These are phyloP conservation scores for Pollimyrus isidori DNA, from an alignment of 2,113 vertebrate genomes.

Conservation along the genomic window DNA sequence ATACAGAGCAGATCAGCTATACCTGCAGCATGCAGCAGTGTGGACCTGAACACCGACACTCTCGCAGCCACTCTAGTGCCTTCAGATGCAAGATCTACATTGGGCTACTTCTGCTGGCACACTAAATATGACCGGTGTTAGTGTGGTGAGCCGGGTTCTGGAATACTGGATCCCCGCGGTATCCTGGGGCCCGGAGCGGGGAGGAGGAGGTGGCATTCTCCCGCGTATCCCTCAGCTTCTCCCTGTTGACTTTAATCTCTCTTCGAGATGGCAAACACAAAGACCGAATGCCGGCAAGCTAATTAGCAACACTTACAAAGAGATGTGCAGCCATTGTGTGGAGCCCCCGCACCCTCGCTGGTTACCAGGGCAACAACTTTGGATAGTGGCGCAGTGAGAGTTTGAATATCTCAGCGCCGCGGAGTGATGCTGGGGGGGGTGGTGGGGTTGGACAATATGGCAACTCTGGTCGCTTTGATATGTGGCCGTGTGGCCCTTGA, in stretches of 20 bases:
- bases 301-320: constrained; percentile 70
- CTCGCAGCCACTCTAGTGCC: background rate
- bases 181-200: background rate
- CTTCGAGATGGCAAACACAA: constrained; percentile 64
- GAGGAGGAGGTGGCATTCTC: constrained; percentile 3
- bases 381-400: constrained; percentile 44
- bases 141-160: background rate
- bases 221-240: constrained; percentile 30
- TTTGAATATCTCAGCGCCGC: constrained; percentile 51
- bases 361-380: constrained; percentile 68
- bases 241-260: constrained; percentile 69
- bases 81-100: background rate
- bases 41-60: background rate
- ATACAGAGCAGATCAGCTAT: background rate
- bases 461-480: constrained; percentile 10
- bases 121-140: background rate
- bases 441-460: background rate
- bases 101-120: background rate
- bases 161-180: background rate
- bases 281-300: constrained; percentile 59
- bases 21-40: background rate
- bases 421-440: background rate
- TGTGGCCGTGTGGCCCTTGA: background rate
- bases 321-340: constrained; percentile 59
- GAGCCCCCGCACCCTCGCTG: constrained; percentile 47